phyloP scores from a whole-genome alignment of 2,888 invertebrate species.

The Penaeus monodon region DNA sequence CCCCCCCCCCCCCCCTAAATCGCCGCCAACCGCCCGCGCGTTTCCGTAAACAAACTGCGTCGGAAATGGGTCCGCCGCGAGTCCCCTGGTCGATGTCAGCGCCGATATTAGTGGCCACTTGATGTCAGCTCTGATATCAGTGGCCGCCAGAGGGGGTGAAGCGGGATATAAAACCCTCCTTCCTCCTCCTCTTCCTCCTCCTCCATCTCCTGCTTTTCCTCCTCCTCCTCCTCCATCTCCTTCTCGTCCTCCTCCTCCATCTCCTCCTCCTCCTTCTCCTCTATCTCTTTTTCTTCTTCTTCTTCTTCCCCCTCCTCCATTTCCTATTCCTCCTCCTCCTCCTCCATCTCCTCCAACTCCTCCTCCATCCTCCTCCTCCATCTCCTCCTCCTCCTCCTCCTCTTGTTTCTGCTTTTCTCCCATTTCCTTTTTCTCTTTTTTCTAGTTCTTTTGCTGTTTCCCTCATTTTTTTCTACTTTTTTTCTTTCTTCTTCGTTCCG shows the following conservation, averaged over 20 bases:
- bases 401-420: neutral
- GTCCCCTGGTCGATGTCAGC: too few species aligned
- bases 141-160: too few species aligned
- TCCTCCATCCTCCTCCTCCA: neutral
- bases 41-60: too few species aligned
- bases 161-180: too few species aligned
- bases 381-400: neutral
- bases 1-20: too few species aligned
- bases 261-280: neutral
- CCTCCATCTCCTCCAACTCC: neutral
- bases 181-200: neutral
- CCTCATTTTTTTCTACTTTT: neutral
- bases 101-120: too few species aligned
- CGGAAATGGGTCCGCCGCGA: too few species aligned
- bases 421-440: too few species aligned
- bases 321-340: neutral
- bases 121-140: neutral
- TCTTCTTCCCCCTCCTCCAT: neutral
- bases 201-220: neutral
- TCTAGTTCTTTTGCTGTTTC: too few species aligned
- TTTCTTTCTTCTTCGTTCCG: neutral
- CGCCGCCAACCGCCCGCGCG: too few species aligned
- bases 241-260: neutral
- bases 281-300: too few species aligned
- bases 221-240: neutral